Conservation (phyloP, 92 coral and sea anemone genomes). For the Micromussa lordhowensis region DNA sequence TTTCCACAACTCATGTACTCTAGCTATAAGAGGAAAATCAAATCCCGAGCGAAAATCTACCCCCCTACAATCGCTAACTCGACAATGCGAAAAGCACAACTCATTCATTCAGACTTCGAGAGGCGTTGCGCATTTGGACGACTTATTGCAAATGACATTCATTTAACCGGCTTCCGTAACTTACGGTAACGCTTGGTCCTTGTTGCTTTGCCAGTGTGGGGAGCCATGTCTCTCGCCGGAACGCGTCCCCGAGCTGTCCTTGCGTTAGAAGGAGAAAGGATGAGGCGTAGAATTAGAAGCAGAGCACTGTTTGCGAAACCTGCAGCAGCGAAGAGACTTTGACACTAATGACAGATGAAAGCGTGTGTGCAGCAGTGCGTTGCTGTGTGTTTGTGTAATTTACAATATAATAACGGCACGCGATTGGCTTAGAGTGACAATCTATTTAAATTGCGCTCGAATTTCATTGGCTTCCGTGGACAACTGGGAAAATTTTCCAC, state of each 20-base stretch:
- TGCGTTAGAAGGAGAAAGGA: conserved; percentile 18
- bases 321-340: conserved; percentile 97
- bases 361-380: conserved; percentile 98
- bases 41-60: conserved; percentile 6
- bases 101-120: conserved; percentile 79
- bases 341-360: conserved; percentile 99
- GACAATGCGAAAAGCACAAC: conserved; percentile 64
- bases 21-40: background rate
- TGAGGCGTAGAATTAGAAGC: conserved; percentile 32
- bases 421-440: conserved; percentile 95
- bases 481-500: conserved; percentile 98
- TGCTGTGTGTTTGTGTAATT: conserved; percentile 98
- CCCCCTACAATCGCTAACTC: conserved; percentile 24
- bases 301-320: conserved; percentile 98
- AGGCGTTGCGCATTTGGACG: conserved; percentile 94
- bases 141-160: conserved; percentile 70
- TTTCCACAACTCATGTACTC: background rate
- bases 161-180: conserved; percentile 62
- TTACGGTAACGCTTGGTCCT: conserved; percentile 88
- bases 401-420: conserved; percentile 81
- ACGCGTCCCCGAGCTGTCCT: conserved; percentile 26
- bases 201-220: conserved; percentile 79
- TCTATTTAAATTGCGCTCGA: conserved; percentile 90
- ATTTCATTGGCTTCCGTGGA: conserved; percentile 90
- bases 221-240: conserved; percentile 71